Base-by-base conservation (phyloP, 2,888 invertebrate species). In the Malthinus seriepunctatus region DNA sequence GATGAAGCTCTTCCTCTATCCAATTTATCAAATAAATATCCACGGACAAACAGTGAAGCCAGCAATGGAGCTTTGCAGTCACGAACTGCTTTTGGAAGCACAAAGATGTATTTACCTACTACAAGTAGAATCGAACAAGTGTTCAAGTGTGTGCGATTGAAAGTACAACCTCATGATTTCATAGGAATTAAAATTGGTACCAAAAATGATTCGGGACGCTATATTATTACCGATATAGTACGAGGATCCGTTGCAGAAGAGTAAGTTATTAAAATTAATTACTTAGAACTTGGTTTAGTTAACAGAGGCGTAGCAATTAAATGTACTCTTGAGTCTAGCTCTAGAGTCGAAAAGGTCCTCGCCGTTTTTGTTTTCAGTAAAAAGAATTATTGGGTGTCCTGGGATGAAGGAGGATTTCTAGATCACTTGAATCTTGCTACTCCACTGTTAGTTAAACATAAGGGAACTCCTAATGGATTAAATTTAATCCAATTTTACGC, bases 171-270 rank as follows among this genome's bases (percentile, higher is more conserved):
- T 12, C 54, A 67, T 32, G 71, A 74, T 54, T 51, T 57, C 32
- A 34, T 71, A 32, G 76, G 76, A 6, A 63, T 76, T 10, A 69
- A 66, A 52, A 72, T 76, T 44, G 70, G 67, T 14, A 66, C 68
- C 5, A 67, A 67, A 39, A 62, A 61, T 54, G 63, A 67, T 23
- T 62, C 50, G 34, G 64, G 62, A n/a, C 44, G 67, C 15, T 84
- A 82, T 65, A 72, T 80, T 60, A 80, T 84, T 51, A 77, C 80
- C 6, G 77, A 78, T 51, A 81, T 85, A 63, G 75, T 80, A 60
- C 78, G 79, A 33, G 80, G 79, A 60, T 82, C 83, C 39, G 75
- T 79, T 38, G 81, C 83, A 7, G 77, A 79, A 68, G 80, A 80
- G 83, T 84, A 74, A 68, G 69, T 61, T 45, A 32, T 46, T 46